Evolutionary conservation across 92 coral and sea anemone species (phyloP).

Genomic region (Paragorgia papillata): DNA sequence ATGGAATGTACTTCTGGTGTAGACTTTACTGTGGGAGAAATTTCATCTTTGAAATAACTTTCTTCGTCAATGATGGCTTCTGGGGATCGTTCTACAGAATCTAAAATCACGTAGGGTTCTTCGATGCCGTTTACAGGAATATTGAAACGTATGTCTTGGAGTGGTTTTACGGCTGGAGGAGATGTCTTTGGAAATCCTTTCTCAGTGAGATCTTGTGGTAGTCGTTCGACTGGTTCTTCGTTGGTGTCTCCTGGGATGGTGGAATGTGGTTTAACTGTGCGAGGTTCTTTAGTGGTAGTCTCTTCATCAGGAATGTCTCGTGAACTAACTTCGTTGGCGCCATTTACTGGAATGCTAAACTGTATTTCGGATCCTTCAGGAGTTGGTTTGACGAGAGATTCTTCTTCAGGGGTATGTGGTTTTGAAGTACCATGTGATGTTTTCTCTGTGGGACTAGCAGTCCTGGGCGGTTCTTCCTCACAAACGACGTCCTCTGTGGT

Average conservation of each 20-base stretch:
- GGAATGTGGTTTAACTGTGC: not conserved
- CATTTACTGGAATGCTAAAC: not conserved
- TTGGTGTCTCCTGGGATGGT: not conserved
- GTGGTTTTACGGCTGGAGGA: not conserved
- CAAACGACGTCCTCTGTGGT: not conserved
- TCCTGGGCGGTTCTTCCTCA: too few species aligned
- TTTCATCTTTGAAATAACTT: not conserved
- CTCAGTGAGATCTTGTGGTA: not conserved
- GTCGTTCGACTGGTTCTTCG: not conserved
- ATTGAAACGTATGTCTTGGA: not conserved
- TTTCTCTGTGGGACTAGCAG: too few species aligned
- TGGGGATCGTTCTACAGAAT: not conserved
- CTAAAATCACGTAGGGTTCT: not conserved
- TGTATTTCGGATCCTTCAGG: slow-evolving; percentile 9
- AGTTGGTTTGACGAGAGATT: not conserved
- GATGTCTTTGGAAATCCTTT: not conserved
- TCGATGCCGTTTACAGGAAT: not conserved
- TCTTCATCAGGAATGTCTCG: slow-evolving; percentile 1
- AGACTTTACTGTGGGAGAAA: not conserved
- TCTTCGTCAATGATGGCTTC: not conserved
- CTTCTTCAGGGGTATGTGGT: too few species aligned
- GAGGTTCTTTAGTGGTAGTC: not conserved
- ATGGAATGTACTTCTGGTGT: slow-evolving; percentile 2
- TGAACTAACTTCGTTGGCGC: not conserved
- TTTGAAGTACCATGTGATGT: too few species aligned